Base-by-base conservation (phyloP, 2,888 invertebrate genomes). In the Carcina quercana region DNA sequence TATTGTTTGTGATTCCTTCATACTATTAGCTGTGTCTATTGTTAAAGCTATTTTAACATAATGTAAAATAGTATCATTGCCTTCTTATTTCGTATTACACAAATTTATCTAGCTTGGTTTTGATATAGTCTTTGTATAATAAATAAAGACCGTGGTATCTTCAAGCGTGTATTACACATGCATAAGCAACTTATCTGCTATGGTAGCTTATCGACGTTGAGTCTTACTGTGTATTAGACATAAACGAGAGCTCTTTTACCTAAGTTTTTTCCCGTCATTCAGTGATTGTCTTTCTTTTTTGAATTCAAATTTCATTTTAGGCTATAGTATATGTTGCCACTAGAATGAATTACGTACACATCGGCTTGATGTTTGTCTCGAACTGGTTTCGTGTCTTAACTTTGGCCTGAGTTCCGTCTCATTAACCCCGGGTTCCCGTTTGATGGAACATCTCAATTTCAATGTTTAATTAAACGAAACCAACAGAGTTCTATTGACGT, bases 401-500 rank as follows among this genome's bases (percentile, higher is more conserved):
- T 17, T 17, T 17, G 7, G 5, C 17, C 17, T n/a, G n/a, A n/a
- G 28, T 15, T 25, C 15, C 34, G 28, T 25, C 34, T 34, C 34
- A 34, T 34, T 34, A 29, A 29, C 6, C 15, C n/a, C 15, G 11
- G 14, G 17, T 28, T 29, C 6, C 10, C 11, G 6, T 24, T 10
- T 13, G 6, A 13, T 10, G 4, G 12, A 29, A 34, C 33, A 37
- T 20, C 37, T 30, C 27, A 19, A 37, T 36, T 34, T 32, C 19
- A 24, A 24, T 11, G 17, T 15, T 29, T 32, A 27, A 32, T 25
- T 25, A 28, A 25, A 32, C 32, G 31, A 32, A 28, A 35, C 28
- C 19, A 28, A 30, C 13, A 30, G 19, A 20, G 25, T 13, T 34
- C 37, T 30, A 34, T 66, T 59, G 60, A 56, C 52, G 44, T 47